Base-by-base conservation (phyloP, 2,797 vertebrate species). In the Hyperoplus lanceolatus region DNA sequence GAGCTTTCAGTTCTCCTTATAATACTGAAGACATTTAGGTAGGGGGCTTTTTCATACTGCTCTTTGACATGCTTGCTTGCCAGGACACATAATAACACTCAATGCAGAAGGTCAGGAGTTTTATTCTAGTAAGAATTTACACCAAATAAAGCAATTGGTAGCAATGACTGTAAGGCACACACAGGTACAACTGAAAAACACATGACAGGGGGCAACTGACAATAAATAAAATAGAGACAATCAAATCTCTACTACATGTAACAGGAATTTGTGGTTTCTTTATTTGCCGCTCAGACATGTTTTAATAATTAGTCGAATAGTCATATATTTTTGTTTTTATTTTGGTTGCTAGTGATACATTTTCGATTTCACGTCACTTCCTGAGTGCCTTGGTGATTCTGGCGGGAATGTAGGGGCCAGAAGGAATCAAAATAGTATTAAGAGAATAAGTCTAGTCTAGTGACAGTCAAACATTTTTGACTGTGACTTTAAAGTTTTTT, bases 1-100 rank as follows among this genome's bases (percentile, higher is more conserved):
- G 77, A 66, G 64, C 67, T 46, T 67, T 67, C 64, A 41, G 68
- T 43, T 42, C 72, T 61, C 59, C 70, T 29, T 29, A 75, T 70
- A 56, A 82, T 82, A 83, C 68, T 74, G 55, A 77, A 41, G 73
- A 85, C 81, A 64, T 88, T 86, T 84, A 85, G 84, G 75, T 70
- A 61, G n/a, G 45, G 21, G 53, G 29, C 50, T 64, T 63, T 77
- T 85, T 87, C 73, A 81, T 79, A 65, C 51, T 54, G 66, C 43
- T 70, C 63, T 63, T 49, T 73, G 21, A 74, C 60, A 55, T 49
- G 41, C 36, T 75, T 8, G 10, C 49, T 18, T 78, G 74, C 73
- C 64, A 79, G 70, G 43, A 45, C 69, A 66, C 81, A 72, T 84
- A 83, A 88, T 29, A 87, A 88, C 76, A 81, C 53, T 29, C 61